Evolutionary conservation across 2,797 vertebrate species (phyloP), one percentile per base, ranked within the genome.

Genomic region (Pampus argenteus): DNA sequence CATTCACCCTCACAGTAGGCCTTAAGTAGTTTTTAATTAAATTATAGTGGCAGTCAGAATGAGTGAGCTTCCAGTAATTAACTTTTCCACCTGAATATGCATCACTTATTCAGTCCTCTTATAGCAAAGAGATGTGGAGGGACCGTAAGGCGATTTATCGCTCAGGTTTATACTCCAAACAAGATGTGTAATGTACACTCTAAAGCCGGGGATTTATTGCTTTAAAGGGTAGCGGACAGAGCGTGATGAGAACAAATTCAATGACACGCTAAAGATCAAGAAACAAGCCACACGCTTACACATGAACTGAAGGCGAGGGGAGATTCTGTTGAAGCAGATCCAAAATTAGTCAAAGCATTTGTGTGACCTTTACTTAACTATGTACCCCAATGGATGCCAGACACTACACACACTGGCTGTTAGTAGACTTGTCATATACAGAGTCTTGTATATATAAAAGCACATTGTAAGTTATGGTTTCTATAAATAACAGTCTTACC

Each of bases 401-500:
- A 76, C 20, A 70, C 29, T 38, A 59, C 65, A 26, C 65, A 26
- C 15, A 36, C 59, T 11, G 48, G 50, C 51, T 52, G 31, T 28
- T 58, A 54, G 11, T 17, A 54, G 1, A 65, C 42, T 55, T 60
- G 14, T 64, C 57, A 74, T 31, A 51, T 31, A 57, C 42, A 18
- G 0, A 64, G 54, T 60, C 18, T 69, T 62, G 23, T 68, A 6
- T 36, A 36, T 36, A 3, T 36, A 36, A 36, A 36, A 8, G 34
- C 34, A 36, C 34, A 36, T n/a, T n/a, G n/a, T 11, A 36, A 44
- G 5, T 44, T 0, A 18, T 6, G 1, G 1, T 60, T 65, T 42
- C 36, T 71, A 26, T 60, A 23, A 75, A 26, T 38, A 45, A 28
- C 52, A 74, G 40, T 66, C 95, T 96, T 96, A 99, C 98, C 97